Base-by-base conservation (phyloP, 92 coral and sea anemone species). In the Epizoanthus illoricatus region DNA sequence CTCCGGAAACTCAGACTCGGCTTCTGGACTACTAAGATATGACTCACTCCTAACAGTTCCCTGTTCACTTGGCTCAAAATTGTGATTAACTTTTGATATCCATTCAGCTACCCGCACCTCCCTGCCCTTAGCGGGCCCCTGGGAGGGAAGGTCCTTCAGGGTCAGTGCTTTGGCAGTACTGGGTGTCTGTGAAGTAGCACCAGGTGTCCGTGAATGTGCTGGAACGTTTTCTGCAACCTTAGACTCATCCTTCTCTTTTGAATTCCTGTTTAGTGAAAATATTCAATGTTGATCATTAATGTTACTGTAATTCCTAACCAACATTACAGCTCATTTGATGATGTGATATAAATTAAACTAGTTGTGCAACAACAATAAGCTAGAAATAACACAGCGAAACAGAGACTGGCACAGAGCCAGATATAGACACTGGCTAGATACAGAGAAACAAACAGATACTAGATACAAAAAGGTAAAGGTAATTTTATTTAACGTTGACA, bases 31-130 rank as follows among this genome's bases (percentile, higher is more conserved):
- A 21, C 75, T 18, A 10, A 11, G 65, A 17, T 57, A 33, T 0
- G 87, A 75, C 18, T 74, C 88, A 76, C 89, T 85, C 2, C 80
- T 47, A 28, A 70, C 71, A 11, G 88, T 84, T 28, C 91, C 94
- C 42, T 88, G 94, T 60, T 85, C 97, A 86, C 86, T 92, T 54
- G 92, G 97, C 63, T 85, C 89, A 79, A 87, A 92, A 5, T 88
- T 41, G 24, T 76, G 84, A 71, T 93, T 90, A 24, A 93, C 97
- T 60, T 73, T 72, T 49, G 85, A 71, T 10, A 93, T 75, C 97
- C 97, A 93, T 19, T 58, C 80, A n/a, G 86, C 86, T 21, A 93
- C 89, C 11, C 89, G 91, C 20, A 64, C 85, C 8, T 80, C 94
- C 59, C 73, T 84, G 9, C 86, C 73, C 58, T 84, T 78, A 28